Conservation (phyloP, 2,113 vertebrate genomes). For the Nansenia antarctica region DNA sequence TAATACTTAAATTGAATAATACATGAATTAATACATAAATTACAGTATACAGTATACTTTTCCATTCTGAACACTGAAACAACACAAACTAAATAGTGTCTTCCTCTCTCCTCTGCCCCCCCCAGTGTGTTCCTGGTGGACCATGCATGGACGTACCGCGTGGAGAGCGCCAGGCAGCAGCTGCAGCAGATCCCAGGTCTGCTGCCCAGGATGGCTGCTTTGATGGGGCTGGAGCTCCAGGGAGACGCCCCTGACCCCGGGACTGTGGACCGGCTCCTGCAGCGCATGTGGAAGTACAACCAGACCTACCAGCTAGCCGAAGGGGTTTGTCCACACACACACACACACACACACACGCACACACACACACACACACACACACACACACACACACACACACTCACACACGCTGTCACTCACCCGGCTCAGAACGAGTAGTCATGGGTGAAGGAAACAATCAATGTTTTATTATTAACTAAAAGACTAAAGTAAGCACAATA, state of each 20-base stretch:
- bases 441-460: too few relatives aligned
- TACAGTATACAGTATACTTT: neutral
- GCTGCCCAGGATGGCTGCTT: constrained; percentile 84
- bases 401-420: too few relatives aligned
- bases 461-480: too few relatives aligned
- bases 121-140: constrained; percentile 90
- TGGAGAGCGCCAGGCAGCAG: constrained; percentile 80
- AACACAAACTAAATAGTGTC: neutral
- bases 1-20: too few relatives aligned
- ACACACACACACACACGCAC: neutral
- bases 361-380: too few relatives aligned
- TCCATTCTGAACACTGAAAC: neutral
- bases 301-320: constrained; percentile 92
- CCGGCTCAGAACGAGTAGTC: too few relatives aligned
- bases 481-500: too few relatives aligned
- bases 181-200: constrained; percentile 84
- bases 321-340: constrained; percentile 75
- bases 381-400: neutral
- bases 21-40: too few relatives aligned
- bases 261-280: constrained; percentile 80
- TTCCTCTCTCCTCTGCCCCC: neutral
- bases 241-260: constrained; percentile 81
- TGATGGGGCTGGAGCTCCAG: constrained; percentile 88
- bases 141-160: constrained; percentile 91
- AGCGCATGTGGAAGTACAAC: constrained; percentile 95